Evolutionary conservation across 2,888 invertebrate genomes (phyloP), one percentile per base, ranked within the genome.

Genomic region (Scaptomyza cyrtandrae): DNA sequence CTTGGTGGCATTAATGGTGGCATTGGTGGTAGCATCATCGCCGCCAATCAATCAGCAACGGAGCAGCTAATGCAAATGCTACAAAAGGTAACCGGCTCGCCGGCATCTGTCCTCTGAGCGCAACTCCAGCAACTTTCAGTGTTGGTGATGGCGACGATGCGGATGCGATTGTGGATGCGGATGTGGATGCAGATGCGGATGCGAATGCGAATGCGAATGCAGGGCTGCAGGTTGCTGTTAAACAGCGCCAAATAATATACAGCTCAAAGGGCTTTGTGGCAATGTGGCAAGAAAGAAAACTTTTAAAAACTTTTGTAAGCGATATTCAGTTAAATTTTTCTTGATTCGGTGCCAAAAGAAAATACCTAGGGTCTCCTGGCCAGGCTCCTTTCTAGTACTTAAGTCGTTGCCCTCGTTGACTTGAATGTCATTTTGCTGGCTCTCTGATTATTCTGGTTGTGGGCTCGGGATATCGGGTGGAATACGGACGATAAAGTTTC

Each of bases 21-120:
- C n/a, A 37, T 61, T 33, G 72, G 63, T 29, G 63, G 54, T 14
- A 65, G 62, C 24, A 54, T 54, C 37, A 65, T 67, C 41, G 57
- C 58, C 63, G 58, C 44, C 64, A 77, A 72, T 88, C 83, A 89
- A 53, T 91, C 92, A 66, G 91, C 91, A 61, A 91, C 91, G 75
- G 90, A 91, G 76, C 91, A 92, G 65, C 87, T 91, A 44, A 89
- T 92, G 88, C 91, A 90, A 81, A 91, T 92, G 91, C 80, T 92
- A 70, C 91, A 91, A 50, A 91, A 90, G 81, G 90, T 90, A 57
- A 91, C 92, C 67, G 87, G 85, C 65, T 77, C 81, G 58, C 75
- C 89, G 55, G 88, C 83, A 55, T 71, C 87, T 31, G 75, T 75
- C 37, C 75, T 75, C 71, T 75, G 78, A 88, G 83, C 77, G 52